A percentile compares a stretch with the other conserved stretches of the same genome.
phyloP scores from a whole-genome alignment of 2,113 vertebrate species.

The Struthidea cinerea region DNA sequence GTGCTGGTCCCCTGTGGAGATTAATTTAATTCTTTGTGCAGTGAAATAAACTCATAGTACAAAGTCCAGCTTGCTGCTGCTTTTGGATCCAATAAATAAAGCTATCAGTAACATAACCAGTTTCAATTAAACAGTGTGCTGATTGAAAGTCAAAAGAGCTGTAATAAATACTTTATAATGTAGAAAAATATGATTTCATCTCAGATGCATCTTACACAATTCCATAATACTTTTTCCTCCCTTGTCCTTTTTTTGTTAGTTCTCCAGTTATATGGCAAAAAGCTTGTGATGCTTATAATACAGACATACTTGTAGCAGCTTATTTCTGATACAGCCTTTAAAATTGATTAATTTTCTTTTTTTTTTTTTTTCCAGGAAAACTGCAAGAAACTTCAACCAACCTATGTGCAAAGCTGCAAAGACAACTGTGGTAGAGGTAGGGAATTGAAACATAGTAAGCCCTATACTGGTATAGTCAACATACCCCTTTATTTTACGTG shows the following conservation, averaged over 20 bases:
- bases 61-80: not conserved
- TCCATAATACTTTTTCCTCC: not conserved
- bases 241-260: not conserved
- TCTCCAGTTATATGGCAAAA: not conserved
- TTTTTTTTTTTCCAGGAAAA: conserved; percentile 79
- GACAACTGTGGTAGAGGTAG: conserved; percentile 93
- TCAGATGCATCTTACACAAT: not conserved
- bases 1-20: not conserved
- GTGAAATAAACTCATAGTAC: not conserved
- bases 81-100: not conserved
- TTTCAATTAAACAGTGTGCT: not conserved
- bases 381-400: conserved; percentile 95
- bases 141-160: not conserved
- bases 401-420: conserved; percentile 98
- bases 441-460: not conserved
- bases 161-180: not conserved
- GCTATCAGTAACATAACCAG: not conserved
- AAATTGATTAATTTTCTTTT: not conserved
- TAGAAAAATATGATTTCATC: not conserved
- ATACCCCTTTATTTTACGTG: not conserved
- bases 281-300: not conserved
- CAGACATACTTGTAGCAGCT: not conserved
- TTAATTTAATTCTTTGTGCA: not conserved
- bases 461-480: not conserved
- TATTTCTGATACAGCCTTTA: not conserved